Base-by-base conservation (phyloP, 2,797 vertebrate species). In the Eulemur mongoz region DNA sequence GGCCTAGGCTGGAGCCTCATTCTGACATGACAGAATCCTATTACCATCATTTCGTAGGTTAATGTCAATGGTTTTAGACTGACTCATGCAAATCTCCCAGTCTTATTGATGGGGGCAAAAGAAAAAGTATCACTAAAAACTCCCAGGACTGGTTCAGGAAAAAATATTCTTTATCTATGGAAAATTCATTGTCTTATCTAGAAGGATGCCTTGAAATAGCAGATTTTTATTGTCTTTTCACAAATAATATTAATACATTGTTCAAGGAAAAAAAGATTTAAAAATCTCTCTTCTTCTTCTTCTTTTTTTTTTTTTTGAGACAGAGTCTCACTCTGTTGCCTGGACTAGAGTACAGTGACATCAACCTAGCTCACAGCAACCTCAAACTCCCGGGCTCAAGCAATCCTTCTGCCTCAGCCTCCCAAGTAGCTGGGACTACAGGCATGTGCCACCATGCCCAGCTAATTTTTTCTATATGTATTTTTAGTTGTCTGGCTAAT, bases 221-320 rank as follows among this genome's bases (percentile, higher is more conserved):
- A 5, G 17, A 85, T 97, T 90, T 93, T 95, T 70, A 86, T 75
- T 43, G 4, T 89, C 50, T 92, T 95, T 94, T 75, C 54, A 22
- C 59, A 92, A 89, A 57, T 23, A 57, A 23, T 57, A 57, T 57
- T 22, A 57, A 65, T 15, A 87, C 11, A 72, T 52, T 87, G 20
- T 93, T 63, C 18, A 83, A 76, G 52, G 70, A 95, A 93, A 63
- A 23, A 23, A n/a, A 81, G 91, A 40, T 57, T n/a, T 35, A 4
- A 57, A 84, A 57, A 57, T 57, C 54, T 57, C 9, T 43, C 9
- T 43, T 43, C 40, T 40, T 40, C 40, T 40, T 40, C 40, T 43
- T 43, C 40, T 40, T 43, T 43, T 43, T 43, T 43, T 43, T 43
- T 43, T 43, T 43, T 9, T 43, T 43, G 43, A 43, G 43, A 43